A percentile compares a stretch with the other conserved stretches of the same genome.
Evolutionary conservation across 2,888 invertebrate species (phyloP).

Genomic region (Cheilosia variabilis): DNA sequence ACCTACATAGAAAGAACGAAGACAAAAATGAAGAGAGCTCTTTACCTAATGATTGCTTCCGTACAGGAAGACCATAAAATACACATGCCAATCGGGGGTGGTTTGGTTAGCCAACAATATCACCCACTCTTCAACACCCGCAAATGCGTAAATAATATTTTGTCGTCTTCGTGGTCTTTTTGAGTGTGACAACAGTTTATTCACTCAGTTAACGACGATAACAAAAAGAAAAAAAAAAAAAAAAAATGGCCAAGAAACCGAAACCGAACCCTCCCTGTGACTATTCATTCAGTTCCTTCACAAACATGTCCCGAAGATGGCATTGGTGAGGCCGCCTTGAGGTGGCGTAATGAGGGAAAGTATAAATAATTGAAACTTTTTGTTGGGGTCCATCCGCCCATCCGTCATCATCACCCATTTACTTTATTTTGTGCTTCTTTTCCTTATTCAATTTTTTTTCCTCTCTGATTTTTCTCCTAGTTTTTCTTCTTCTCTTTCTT

Average conservation of each 20-base stretch:
- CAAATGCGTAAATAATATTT: conserved; percentile 64
- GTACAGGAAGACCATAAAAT: conserved; percentile 58
- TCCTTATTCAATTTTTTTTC: conserved; percentile 41
- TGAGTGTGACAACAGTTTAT: conserved; percentile 56
- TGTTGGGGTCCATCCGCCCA: conserved; percentile 48
- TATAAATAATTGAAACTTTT: conserved; percentile 64
- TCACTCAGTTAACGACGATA: conserved; percentile 58
- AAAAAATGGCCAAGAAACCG: conserved; percentile 46
- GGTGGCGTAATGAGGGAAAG: conserved; percentile 71
- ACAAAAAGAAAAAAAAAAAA: conserved; percentile 49
- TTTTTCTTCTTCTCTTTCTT: conserved; percentile 5
- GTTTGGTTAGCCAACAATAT: conserved; percentile 49
- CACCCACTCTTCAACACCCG: conserved; percentile 26
- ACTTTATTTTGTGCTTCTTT: conserved; percentile 21
- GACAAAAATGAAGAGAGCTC: conserved; percentile 29
- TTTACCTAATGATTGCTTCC: conserved; percentile 62
- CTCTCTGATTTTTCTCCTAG: neutral
- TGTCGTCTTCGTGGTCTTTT: conserved; percentile 27
- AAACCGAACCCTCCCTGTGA: conserved; percentile 25
- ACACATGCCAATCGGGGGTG: conserved; percentile 45
- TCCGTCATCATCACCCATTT: conserved; percentile 65
- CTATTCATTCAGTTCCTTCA: conserved; percentile 12
- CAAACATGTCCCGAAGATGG: conserved; percentile 21
- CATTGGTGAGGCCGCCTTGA: conserved; percentile 1
- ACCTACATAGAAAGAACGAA: conserved; percentile 78